Conservation (phyloP, 2,113 vertebrate genomes). For the Anthoscopus minutus region DNA sequence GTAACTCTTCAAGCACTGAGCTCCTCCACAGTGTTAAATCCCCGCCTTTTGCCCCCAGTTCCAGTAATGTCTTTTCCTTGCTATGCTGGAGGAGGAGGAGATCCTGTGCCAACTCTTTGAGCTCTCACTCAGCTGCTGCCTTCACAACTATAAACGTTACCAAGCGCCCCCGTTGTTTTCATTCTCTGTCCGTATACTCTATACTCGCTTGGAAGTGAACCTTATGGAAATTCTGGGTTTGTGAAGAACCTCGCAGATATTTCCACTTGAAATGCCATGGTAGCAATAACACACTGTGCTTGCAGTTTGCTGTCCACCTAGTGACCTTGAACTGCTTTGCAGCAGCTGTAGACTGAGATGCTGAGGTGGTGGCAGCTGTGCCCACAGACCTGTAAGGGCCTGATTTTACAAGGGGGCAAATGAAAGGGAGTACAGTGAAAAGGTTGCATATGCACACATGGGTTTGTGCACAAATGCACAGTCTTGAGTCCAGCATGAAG, state of each 20-base stretch:
- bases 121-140: constrained; percentile 35
- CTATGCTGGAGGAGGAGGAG: constrained; percentile 21
- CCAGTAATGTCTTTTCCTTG: constrained; percentile 51
- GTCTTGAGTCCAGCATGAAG: not conserved
- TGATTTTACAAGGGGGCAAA: not conserved
- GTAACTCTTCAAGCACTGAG: not conserved
- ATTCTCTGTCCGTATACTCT: constrained; percentile 29
- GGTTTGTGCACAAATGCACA: not conserved
- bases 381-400: not conserved
- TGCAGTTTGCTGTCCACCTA: constrained; percentile 16
- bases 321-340: not conserved
- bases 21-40: not conserved
- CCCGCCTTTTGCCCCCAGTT: not conserved
- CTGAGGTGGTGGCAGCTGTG: not conserved
- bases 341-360: not conserved
- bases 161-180: constrained; percentile 56
- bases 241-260: constrained; percentile 37
- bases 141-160: constrained; percentile 51
- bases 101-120: constrained; percentile 40
- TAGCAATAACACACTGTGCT: constrained; percentile 11
- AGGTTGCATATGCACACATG: not conserved
- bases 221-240: constrained; percentile 50
- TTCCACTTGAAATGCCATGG: constrained; percentile 55
- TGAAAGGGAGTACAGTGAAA: not conserved
- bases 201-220: constrained; percentile 37